Evolutionary conservation across 2,113 vertebrate genomes (phyloP).

Genomic region (Silurus meridionalis): DNA sequence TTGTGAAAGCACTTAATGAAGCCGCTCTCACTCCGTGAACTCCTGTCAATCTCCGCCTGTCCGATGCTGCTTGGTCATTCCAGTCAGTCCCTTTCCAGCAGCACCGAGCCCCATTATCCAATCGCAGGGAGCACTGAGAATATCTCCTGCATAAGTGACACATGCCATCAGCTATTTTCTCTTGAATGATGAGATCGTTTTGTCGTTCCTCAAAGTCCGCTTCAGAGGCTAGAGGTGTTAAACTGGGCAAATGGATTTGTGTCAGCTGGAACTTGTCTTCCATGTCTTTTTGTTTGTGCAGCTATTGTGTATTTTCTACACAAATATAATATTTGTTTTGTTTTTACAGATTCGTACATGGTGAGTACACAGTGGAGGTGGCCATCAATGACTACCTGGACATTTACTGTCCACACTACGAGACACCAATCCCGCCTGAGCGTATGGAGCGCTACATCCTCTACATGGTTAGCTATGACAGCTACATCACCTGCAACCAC

Average conservation of each 20-base stretch:
- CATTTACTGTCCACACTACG: constrained; percentile 96
- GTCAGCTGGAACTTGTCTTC: constrained; percentile 11
- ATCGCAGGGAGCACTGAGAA: constrained; percentile 20
- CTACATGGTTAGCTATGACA: constrained; percentile 94
- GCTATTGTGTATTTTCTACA: not conserved
- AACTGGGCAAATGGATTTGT: not conserved
- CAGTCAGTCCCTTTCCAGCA: constrained; percentile 33
- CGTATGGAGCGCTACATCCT: constrained; percentile 88
- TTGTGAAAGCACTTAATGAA: constrained; percentile 58
- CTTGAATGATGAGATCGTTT: constrained; percentile 27
- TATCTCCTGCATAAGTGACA: constrained; percentile 44
- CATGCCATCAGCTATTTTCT: constrained; percentile 44
- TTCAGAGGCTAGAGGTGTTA: constrained; percentile 27
- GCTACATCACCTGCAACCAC: constrained; percentile 87
- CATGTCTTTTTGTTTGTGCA: not conserved
- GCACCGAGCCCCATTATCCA: constrained; percentile 18
- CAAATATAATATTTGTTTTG: not conserved
- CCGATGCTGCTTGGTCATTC: constrained; percentile 47
- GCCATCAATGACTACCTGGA: constrained; percentile 97
- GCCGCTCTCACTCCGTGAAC: constrained; percentile 52
- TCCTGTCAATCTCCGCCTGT: constrained; percentile 54
- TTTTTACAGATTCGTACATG: constrained; percentile 80
- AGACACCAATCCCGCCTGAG: constrained; percentile 73
- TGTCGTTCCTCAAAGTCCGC: constrained; percentile 14
- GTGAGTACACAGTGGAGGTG: constrained; percentile 92